Conservation (phyloP, 2,888 invertebrate genomes). For the Callyntrura guangdongensis region DNA sequence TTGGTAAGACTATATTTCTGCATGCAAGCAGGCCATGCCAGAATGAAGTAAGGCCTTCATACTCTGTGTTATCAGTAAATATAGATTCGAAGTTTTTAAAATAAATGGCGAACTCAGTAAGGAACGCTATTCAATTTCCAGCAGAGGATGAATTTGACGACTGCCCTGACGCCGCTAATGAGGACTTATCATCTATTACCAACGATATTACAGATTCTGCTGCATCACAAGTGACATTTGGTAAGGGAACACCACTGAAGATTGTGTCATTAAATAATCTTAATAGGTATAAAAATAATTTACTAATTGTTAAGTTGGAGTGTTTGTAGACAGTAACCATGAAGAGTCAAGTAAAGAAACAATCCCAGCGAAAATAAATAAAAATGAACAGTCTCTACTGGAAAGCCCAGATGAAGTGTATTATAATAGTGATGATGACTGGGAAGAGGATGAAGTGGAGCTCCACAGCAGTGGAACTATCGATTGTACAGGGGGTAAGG, state of each 20-base stretch:
- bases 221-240: neutral
- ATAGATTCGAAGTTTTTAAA: no score
- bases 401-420: slow-evolving; percentile 31
- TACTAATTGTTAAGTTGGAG: neutral
- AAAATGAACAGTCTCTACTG: neutral
- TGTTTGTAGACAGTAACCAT: slow-evolving; percentile 14
- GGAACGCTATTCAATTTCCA: slow-evolving; percentile 47
- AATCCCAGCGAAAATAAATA: neutral
- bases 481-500: neutral
- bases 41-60: no score
- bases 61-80: no score
- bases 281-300: neutral
- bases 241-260: neutral
- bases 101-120: neutral
- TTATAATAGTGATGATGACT: slow-evolving; percentile 7
- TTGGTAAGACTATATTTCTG: no score
- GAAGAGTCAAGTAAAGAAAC: neutral
- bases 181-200: neutral
- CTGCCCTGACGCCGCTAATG: slow-evolving; percentile 20
- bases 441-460: slow-evolving; percentile 38
- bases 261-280: neutral
- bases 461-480: neutral
- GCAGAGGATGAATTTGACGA: slow-evolving; percentile 37
- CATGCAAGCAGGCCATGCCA: no score
- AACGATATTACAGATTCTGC: neutral